Evolutionary conservation across 2,113 vertebrate species (phyloP), one percentile per base, ranked within the genome.

Genomic region (Menura novaehollandiae): DNA sequence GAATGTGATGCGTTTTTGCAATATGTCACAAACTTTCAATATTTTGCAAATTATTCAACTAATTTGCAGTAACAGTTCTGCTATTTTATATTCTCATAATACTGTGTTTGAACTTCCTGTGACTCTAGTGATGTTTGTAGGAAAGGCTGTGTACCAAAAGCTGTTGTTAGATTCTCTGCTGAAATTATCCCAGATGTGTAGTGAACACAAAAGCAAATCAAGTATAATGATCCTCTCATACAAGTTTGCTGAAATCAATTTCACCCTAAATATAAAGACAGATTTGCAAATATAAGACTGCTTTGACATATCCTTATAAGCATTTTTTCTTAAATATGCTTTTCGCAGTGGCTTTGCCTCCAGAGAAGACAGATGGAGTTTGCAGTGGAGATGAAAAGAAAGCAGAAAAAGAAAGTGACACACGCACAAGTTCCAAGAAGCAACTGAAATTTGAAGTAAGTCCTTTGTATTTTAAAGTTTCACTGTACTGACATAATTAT

Each of bases 401-500:
- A 97, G 98, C 98, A 93, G 98, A 99, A 93, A 99, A 98, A 94
- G 98, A 97, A 78, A 97, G 93, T 41, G 98, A 98, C n/a, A 97
- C 98, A 44, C 97, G 98, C 73, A 95, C 97, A 18, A 98, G 97
- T 93, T 98, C 98, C 88, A 99, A 99, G 98, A 99, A 99, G 96
- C 99, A 99, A 94, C 98, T 99, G 93, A 99, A 99, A 97, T 99
- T 99, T 98, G 99, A 99, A 97, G 99, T 99, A 97, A 98, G 98
- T 98, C 83, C 96, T 78, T 68, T 83, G 7, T 83, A 62, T 77
- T 71, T 73, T 78, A 53, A 85, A 83, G 53, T 93, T 93, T 53
- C 39, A 30, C 69, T 85, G 52, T 91, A 67, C 69, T 87, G 88
- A 87, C 74, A 78, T 81, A 88, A 72, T 83, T 94, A 86, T 68